A percentile compares a stretch with the other conserved stretches of the same genome.
phyloP scores from a whole-genome alignment of 2,888 invertebrate genomes.

The Eudasyphora cyanicolor region DNA sequence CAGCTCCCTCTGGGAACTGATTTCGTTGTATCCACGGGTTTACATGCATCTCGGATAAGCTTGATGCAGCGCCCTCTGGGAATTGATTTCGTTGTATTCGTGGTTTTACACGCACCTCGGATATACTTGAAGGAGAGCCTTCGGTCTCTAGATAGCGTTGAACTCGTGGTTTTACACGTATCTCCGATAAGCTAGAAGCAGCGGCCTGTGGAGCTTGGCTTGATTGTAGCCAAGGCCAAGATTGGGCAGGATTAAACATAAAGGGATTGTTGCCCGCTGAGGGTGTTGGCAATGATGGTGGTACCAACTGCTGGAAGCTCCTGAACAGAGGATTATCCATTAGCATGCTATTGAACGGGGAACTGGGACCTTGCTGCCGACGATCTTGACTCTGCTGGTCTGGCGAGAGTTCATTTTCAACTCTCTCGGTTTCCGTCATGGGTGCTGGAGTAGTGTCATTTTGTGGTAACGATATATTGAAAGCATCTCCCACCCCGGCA shows the following conservation, averaged over 20 bases:
- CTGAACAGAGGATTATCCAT: conserved; percentile 27
- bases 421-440: neutral
- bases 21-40: neutral
- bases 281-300: conserved; percentile 13
- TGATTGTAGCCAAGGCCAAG: neutral
- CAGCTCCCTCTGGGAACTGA: conserved; percentile 50
- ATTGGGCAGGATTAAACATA: neutral
- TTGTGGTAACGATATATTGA: neutral
- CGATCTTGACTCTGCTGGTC: neutral
- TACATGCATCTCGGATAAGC: conserved; percentile 71
- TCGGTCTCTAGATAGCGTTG: neutral
- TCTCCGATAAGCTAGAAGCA: conserved; percentile 73
- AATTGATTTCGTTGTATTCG: neutral
- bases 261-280: conserved; percentile 37
- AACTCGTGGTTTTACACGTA: conserved; percentile 50
- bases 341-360: conserved; percentile 33
- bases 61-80: conserved; percentile 68
- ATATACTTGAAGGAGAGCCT: conserved; percentile 71
- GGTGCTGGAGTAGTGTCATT: neutral
- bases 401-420: neutral
- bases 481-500: conserved; percentile 12
- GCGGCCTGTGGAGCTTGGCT: conserved; percentile 43
- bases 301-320: conserved; percentile 4
- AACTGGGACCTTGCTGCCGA: neutral
- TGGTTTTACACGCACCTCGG: conserved; percentile 67